Base-by-base conservation (phyloP, 2,113 vertebrate genomes). In the Lepidothrix coronata region DNA sequence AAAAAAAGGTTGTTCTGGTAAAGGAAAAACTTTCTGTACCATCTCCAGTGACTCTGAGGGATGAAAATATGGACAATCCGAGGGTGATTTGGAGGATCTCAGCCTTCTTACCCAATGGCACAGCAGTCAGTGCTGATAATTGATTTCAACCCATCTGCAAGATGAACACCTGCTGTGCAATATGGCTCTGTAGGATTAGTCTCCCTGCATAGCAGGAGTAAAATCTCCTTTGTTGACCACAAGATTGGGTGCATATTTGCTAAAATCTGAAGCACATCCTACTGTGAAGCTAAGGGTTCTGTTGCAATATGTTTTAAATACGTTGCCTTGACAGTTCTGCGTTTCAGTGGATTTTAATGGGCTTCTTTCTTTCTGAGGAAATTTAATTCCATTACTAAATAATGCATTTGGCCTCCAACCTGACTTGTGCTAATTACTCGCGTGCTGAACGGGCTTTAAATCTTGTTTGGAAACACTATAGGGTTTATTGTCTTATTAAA, bases 401-500 rank as follows among this genome's bases (percentile, higher is more conserved):
- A 96, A 97, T 94, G 76, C 85, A 91, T 65, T n/a, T 80, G 72
- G 89, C 91, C 78, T 89, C 85, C 88, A 91, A 91, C 91, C 91
- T 51, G 79, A 70, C 72, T 58, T 39, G 77, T 83, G 83, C 94
- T 97, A 87, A 65, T 96, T 91, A 93, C 52, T 89, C 90, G 76
- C 39, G 3, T 82, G 88, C 89, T 93, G 82, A 90, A 68, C 25
- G 37, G 89, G 89, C 78, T 93, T 91, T 84, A 74, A 95, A 58
- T 87, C 81, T 75, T 70, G 15, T 90, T 70, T 78, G 31, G 54
- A 94, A 72, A 91, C 57, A 11, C 57, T 61, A 51, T 59, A 83
- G 93, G 91, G 71, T 89, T 96, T 81, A 77, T 93, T 91, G 95
- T 94, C 83, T 96, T 95, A 89, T 91, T 95, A 96, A 95, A 97